Evolutionary conservation across 2,888 invertebrate genomes (phyloP).

Genomic region (Tiliacea citrago): DNA sequence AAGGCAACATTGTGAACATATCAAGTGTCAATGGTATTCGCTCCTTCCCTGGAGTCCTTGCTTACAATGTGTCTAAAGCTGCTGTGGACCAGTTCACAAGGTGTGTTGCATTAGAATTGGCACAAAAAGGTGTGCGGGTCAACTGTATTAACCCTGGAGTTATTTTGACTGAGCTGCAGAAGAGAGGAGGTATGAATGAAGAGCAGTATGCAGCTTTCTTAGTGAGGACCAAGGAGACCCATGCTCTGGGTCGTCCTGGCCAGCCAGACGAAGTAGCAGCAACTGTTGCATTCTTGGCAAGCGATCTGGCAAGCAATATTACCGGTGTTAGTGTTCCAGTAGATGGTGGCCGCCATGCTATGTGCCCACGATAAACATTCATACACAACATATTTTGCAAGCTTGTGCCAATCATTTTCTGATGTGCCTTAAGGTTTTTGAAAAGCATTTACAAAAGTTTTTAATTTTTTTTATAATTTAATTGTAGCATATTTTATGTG

Average conservation of each 20-base stretch:
- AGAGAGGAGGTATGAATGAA: constrained; percentile 95
- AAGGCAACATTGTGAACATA: constrained; percentile 98
- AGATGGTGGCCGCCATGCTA: constrained; percentile 98
- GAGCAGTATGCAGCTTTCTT: constrained; percentile 96
- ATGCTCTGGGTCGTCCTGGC: constrained; percentile 97
- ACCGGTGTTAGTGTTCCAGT: constrained; percentile 97
- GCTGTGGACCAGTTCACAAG: constrained; percentile 98
- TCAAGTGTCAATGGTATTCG: constrained; percentile 98
- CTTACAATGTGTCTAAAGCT: constrained; percentile 98
- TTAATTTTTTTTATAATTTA: neutral
- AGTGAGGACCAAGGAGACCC: constrained; percentile 96
- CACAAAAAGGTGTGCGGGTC: constrained; percentile 95
- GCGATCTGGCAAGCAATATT: constrained; percentile 96
- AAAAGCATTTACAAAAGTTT: constrained; percentile 39
- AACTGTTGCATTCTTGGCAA: constrained; percentile 97
- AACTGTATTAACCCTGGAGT: constrained; percentile 99
- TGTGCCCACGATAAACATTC: constrained; percentile 95
- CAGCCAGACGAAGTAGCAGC: constrained; percentile 96
- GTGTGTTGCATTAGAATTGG: constrained; percentile 97
- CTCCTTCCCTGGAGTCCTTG: constrained; percentile 96
- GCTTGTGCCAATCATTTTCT: neutral
- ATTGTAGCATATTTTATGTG: constrained; percentile 18
- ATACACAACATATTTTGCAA: neutral
- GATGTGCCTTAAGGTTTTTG: constrained; percentile 30
- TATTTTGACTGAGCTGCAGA: constrained; percentile 96